Evolutionary conservation across 2,113 vertebrate species (phyloP).

Genomic region (Cephalopholis sonnerati): DNA sequence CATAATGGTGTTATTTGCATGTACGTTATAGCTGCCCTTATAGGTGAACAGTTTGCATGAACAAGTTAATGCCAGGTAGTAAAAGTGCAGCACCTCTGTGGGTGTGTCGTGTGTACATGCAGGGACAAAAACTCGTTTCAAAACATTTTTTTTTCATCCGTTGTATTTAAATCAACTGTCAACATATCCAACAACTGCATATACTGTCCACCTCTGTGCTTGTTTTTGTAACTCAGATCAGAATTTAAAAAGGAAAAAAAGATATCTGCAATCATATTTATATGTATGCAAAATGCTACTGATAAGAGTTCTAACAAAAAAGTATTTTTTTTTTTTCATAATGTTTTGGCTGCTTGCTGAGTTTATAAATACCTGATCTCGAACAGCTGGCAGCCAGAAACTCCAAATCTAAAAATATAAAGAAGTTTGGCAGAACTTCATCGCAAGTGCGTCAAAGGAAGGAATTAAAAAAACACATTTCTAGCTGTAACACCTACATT

Average conservation of each 20-base stretch:
- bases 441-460: background rate
- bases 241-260: background rate
- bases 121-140: background rate
- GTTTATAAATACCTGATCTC: too few species aligned
- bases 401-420: background rate
- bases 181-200: background rate
- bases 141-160: background rate
- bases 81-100: conserved; percentile 24
- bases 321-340: too few species aligned
- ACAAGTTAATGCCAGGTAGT: conserved; percentile 25
- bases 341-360: too few species aligned
- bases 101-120: background rate
- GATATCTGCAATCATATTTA: background rate
- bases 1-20: conserved; percentile 34
- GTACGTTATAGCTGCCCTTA: conserved; percentile 1
- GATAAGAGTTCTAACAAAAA: background rate
- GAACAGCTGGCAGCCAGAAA: background rate
- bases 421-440: background rate
- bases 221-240: conserved; percentile 1
- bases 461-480: background rate
- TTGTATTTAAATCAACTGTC: background rate
- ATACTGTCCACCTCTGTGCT: background rate
- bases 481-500: conserved; percentile 4
- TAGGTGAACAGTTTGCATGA: conserved; percentile 27
- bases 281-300: background rate